phyloP scores from a whole-genome alignment of 2,888 invertebrate species.

The Andrena fulva region DNA sequence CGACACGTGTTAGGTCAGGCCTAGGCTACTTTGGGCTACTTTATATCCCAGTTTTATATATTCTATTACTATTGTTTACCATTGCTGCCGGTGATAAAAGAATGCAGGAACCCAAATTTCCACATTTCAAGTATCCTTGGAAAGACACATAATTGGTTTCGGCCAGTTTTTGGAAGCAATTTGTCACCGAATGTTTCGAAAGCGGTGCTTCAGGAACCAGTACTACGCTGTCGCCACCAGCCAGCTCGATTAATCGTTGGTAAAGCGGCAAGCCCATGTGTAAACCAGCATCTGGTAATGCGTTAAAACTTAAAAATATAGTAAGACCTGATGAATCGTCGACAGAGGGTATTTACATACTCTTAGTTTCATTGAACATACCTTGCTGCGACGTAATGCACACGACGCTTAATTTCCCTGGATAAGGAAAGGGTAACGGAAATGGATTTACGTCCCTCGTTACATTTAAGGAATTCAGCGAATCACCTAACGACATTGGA shows the following conservation, averaged over 20 bases:
- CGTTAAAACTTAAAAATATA: constrained; percentile 10
- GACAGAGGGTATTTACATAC: background rate
- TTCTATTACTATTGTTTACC: constrained; percentile 82
- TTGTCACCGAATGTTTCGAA: constrained; percentile 82
- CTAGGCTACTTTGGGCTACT: background rate
- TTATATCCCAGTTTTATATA: no score
- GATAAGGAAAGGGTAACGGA: constrained; percentile 92
- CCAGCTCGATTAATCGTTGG: constrained; percentile 92
- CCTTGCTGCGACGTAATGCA: constrained; percentile 90
- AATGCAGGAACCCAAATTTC: constrained; percentile 90
- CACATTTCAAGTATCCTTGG: constrained; percentile 90
- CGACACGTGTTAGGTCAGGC: constrained; percentile 7
- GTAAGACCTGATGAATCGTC: background rate
- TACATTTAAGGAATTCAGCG: constrained; percentile 85
- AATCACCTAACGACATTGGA: constrained; percentile 87
- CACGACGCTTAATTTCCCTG: constrained; percentile 92
- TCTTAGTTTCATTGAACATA: constrained; percentile 80
- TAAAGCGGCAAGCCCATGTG: constrained; percentile 89
- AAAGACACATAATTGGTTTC: constrained; percentile 91
- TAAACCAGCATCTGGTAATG: constrained; percentile 77
- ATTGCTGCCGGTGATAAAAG: constrained; percentile 91
- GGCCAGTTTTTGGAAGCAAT: constrained; percentile 87
- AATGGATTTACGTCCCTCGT: constrained; percentile 86
- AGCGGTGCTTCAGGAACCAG: constrained; percentile 87
- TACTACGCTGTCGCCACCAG: constrained; percentile 88